Evolutionary conservation across 1,140 invertebrate species (phyloP), one percentile per base, ranked within the genome.

Genomic region (Aethina tumida): DNA sequence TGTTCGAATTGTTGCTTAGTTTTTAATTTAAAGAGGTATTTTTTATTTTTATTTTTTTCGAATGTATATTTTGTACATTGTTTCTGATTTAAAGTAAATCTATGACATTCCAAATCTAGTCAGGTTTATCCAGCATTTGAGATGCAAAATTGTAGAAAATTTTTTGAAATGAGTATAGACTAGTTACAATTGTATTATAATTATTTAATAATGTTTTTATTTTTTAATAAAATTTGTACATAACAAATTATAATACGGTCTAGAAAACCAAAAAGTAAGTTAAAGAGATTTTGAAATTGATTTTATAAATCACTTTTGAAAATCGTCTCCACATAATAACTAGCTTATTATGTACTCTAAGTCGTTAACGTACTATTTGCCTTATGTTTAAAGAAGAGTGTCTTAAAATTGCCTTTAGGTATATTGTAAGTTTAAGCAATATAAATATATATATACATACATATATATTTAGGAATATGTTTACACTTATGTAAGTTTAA

Each of bases 221-320:
- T 41, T 43, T 44, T 39, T 40, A 52, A 30, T 45, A 45, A 47
- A 49, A 41, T 52, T 49, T 53, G 43, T 50, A 50, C 35, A 50
- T 50, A 47, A 42, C 31, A 41, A 43, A 45, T 43, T 35, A 47
- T 44, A 33, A 53, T 55, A 53, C 53, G 51, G 53, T 55, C 53
- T 55, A 55, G 53, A 50, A 54, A 49, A 54, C 52, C 52, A 54
- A 54, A 54, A 46, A 53, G 20, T 47, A 32, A 43, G 27, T 44
- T 47, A 44, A 35, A 29, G 29, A 20, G 13, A 28, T 34, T 38
- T 38, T 29, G 9, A 16, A 29, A 27, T 5, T 16, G 18, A 26
- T 41, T 41, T 41, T 41, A 24, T 13, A 25, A 35, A 26, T 19
- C 15, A 16, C n/a, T n/a, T 41, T 2, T 7, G 8, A 17, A 36